Evolutionary conservation across 2,797 vertebrate genomes (phyloP).

Genomic region (Cichlasoma orientale): DNA sequence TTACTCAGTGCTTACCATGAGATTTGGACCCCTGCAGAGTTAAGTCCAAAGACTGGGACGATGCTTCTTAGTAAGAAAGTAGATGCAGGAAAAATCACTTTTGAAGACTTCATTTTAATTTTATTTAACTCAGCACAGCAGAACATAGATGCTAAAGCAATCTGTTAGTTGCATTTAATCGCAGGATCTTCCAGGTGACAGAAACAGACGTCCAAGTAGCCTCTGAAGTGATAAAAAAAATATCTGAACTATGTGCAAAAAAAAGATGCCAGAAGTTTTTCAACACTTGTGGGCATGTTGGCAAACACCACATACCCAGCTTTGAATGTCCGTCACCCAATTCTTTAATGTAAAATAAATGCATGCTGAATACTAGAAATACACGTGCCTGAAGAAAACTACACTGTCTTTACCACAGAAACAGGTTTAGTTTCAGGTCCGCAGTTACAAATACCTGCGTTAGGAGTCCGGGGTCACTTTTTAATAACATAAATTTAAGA

Average conservation of each 20-base stretch:
- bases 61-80: not conserved
- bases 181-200: not conserved
- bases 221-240: not conserved
- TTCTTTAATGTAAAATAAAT: not conserved
- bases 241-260: not conserved
- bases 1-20: conserved; percentile 35
- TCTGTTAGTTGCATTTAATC: not conserved
- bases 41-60: not conserved
- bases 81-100: not conserved
- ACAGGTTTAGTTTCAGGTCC: not conserved
- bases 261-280: no score
- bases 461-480: not conserved
- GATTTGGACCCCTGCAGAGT: conserved; percentile 15
- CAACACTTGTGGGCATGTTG: no score
- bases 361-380: not conserved
- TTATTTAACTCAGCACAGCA: not conserved
- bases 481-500: not conserved
- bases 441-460: not conserved
- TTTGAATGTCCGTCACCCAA: conserved; percentile 15
- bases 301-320: not conserved
- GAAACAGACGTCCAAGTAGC: not conserved
- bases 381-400: not conserved
- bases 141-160: not conserved
- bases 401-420: not conserved
- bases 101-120: not conserved